phyloP scores from a whole-genome alignment of 2,797 vertebrate species.

The Pseudochromis fuscus region DNA sequence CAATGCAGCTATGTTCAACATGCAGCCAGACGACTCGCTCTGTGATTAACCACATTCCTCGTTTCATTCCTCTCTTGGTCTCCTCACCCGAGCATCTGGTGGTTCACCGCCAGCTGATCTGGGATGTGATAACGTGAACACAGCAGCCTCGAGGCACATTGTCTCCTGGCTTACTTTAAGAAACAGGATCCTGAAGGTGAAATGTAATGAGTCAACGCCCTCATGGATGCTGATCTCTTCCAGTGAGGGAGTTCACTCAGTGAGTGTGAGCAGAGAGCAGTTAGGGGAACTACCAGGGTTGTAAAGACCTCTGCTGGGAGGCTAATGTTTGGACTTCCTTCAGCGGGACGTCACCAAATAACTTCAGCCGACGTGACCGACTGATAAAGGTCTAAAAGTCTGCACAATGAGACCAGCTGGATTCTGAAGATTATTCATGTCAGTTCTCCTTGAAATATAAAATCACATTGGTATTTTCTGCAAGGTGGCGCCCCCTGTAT shows the following conservation, averaged over 20 bases:
- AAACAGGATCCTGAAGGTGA: conserved; percentile 24
- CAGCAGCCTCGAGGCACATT: not conserved
- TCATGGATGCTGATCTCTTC: conserved; percentile 9
- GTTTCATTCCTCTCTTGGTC: not conserved
- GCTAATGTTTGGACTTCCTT: not conserved
- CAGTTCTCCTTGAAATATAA: too few relatives aligned
- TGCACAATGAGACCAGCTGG: too few relatives aligned
- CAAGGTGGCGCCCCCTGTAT: too few relatives aligned
- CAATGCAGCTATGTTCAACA: conserved; percentile 40
- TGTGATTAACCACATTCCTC: conserved; percentile 55
- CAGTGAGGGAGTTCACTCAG: conserved; percentile 16
- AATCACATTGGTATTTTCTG: too few relatives aligned
- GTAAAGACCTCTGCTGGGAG: conserved; percentile 11
- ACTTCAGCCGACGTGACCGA: conserved; percentile 3
- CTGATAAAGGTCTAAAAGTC: too few relatives aligned
- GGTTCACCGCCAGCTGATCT: not conserved
- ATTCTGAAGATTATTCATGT: too few relatives aligned
- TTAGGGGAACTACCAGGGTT: conserved; percentile 5
- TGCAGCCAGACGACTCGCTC: conserved; percentile 34
- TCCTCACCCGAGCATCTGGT: not conserved
- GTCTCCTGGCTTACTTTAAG: not conserved
- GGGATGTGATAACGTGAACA: not conserved
- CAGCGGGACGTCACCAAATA: not conserved
- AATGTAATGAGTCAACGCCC: conserved; percentile 14
- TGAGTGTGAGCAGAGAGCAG: conserved; percentile 8